A percentile compares a stretch with the other conserved stretches of the same genome.
Evolutionary conservation across 2,797 vertebrate species (phyloP).

Genomic region (Catharus ustulatus): DNA sequence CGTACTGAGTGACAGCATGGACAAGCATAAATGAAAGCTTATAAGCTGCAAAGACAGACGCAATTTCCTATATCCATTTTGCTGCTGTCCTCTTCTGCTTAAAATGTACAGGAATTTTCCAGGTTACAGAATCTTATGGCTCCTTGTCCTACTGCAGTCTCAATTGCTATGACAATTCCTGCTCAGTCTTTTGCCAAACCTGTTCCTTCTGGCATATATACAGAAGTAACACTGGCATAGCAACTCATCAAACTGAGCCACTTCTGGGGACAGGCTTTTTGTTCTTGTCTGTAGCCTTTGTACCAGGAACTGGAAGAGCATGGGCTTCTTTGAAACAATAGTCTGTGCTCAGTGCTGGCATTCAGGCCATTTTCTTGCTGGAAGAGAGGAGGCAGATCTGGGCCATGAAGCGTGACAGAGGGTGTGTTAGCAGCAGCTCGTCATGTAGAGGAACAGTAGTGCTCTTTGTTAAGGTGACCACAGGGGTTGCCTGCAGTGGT

Average conservation of each 20-base stretch:
- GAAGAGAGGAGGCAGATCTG: not conserved
- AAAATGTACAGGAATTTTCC: not conserved
- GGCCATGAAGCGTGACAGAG: not conserved
- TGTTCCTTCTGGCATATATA: not conserved
- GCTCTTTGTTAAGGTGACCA: not conserved
- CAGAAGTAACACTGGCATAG: not conserved
- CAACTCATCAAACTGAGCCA: not conserved
- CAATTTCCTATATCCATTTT: not conserved
- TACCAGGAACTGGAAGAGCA: not conserved
- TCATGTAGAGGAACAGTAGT: not conserved
- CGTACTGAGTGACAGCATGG: not conserved
- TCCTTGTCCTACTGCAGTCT: not conserved
- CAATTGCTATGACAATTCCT: slow-evolving; percentile 30
- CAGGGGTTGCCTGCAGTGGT: not conserved
- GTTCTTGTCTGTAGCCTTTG: not conserved
- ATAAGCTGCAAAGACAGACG: not conserved
- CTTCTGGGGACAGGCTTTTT: not conserved
- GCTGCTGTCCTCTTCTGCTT: not conserved
- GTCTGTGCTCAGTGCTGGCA: not conserved
- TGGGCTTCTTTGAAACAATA: not conserved
- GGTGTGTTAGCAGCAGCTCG: slow-evolving; percentile 5
- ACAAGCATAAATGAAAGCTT: not conserved
- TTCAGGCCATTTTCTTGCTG: not conserved
- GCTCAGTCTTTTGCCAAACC: not conserved
- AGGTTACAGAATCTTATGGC: not conserved